Percentiles rank a stretch among this genome's conserved stretches.
Conservation (phyloP, 23 tunicate genomes). For the Styela clava region DNA sequence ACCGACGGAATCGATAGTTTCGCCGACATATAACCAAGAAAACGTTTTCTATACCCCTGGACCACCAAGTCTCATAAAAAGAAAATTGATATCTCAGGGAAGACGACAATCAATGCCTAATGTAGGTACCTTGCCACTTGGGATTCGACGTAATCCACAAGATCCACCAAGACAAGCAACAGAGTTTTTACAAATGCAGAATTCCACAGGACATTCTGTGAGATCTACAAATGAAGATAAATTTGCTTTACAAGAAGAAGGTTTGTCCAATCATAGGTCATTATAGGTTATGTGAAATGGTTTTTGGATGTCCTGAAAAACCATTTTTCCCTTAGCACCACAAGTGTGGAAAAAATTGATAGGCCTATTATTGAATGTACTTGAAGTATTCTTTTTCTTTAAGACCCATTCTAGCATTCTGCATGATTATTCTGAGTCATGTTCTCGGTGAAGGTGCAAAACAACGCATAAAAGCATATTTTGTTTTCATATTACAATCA, state of each 20-base stretch:
- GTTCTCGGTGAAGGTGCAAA: no score
- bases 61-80: neutral
- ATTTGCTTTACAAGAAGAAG: neutral
- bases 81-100: neutral
- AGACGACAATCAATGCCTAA: slow-evolving; percentile 23
- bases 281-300: no score
- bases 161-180: neutral
- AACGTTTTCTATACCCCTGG: neutral
- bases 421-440: no score
- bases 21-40: neutral
- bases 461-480: no score
- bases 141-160: neutral
- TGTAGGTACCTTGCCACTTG: neutral
- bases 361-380: no score
- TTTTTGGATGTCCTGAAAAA: no score
- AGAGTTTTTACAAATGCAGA: neutral
- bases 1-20: neutral
- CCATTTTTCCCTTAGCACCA: no score
- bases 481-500: no score
- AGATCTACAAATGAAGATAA: neutral
- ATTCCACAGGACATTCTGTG: neutral
- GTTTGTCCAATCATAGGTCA: no score
- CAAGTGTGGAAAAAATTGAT: no score
- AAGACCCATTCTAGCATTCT: no score
- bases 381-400: no score